Percentiles rank a stretch among this genome's conserved stretches.
These are phyloP conservation scores for Tragelaphus scriptus DNA, from an alignment of 2,113 vertebrate genomes.

Conservation along the genomic window DNA sequence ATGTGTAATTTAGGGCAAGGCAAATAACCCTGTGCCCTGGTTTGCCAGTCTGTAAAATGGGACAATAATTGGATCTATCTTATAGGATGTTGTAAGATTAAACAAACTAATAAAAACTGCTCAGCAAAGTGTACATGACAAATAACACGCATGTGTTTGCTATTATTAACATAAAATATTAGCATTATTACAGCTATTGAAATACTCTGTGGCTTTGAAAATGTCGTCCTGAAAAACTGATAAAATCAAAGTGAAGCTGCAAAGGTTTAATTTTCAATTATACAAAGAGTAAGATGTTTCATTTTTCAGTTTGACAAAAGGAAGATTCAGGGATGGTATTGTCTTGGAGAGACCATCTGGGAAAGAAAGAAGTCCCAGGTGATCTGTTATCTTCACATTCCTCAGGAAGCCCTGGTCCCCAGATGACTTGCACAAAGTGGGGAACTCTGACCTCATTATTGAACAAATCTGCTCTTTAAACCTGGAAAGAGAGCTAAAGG, in stretches of 20 bases:
- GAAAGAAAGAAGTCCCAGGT: background rate
- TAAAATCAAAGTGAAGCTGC: background rate
- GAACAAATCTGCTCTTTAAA: background rate
- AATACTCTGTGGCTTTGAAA: constrained; percentile 26
- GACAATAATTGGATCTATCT: background rate
- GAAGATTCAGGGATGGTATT: background rate
- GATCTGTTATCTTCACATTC: background rate
- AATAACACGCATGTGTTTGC: background rate
- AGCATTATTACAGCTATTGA: background rate
- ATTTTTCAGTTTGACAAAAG: background rate
- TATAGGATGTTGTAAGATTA: background rate
- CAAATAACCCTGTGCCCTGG: background rate
- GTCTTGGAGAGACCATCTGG: background rate
- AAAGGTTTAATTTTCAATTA: background rate
- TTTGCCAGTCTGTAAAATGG: background rate
- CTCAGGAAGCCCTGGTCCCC: background rate
- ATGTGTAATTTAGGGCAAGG: background rate
- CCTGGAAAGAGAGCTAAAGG: background rate
- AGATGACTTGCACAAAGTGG: background rate
- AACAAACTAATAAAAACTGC: background rate
- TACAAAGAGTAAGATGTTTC: background rate
- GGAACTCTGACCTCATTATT: background rate
- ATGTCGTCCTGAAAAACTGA: background rate
- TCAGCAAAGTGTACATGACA: background rate
- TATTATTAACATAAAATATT: background rate